Conservation (phyloP, 2,113 vertebrate species). For the Oxygymnocypris stewartii region DNA sequence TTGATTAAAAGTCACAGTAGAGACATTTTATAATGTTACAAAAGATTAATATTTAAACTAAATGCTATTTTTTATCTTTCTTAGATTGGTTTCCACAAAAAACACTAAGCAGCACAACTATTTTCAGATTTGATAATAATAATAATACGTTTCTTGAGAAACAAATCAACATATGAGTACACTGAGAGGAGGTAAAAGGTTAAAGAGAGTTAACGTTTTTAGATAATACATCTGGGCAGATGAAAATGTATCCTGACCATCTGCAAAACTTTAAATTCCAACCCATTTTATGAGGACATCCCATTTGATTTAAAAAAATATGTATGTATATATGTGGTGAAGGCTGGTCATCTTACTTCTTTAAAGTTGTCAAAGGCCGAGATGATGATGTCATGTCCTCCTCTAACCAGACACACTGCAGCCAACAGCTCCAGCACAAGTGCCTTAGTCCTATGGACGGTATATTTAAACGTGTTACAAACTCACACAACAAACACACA, state of each 20-base stretch:
- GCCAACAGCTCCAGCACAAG: conserved; percentile 93
- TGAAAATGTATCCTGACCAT: neutral
- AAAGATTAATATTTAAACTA: neutral
- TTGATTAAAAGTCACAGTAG: neutral
- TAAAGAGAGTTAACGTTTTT: neutral
- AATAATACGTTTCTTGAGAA: no score
- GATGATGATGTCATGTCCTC: conserved; percentile 94
- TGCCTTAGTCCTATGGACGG: conserved; percentile 85
- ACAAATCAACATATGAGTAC: no score
- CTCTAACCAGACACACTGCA: conserved; percentile 91
- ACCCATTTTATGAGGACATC: neutral
- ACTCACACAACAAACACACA: neutral
- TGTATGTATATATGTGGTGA: neutral
- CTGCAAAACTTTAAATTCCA: neutral
- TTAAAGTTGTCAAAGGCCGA: conserved; percentile 93
- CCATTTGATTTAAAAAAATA: neutral
- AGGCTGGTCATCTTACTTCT: conserved; percentile 75
- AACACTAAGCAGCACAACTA: no score
- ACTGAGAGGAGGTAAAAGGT: neutral
- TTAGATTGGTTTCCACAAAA: no score
- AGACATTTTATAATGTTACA: neutral
- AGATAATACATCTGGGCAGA: neutral
- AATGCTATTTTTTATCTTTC: neutral
- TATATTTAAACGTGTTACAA: neutral
- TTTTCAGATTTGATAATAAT: no score